Percentiles rank a stretch among this genome's conserved stretches.
Evolutionary conservation across 2,113 vertebrate species (phyloP).

Genomic region (Lonchura striata): DNA sequence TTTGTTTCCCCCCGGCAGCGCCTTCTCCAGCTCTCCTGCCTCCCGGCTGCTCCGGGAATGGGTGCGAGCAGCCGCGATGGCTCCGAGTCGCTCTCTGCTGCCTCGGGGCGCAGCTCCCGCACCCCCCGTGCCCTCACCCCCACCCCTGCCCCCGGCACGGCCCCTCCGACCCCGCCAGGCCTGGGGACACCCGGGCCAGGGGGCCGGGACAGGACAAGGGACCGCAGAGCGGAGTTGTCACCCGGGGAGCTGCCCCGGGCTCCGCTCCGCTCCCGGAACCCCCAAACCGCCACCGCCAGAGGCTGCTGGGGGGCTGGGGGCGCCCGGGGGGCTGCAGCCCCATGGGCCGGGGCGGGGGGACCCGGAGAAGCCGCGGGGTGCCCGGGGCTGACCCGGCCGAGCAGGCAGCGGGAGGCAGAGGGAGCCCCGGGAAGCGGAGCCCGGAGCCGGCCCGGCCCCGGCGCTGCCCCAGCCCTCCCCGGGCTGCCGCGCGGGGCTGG

Average conservation of each 20-base stretch:
- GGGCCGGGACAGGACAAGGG: neutral
- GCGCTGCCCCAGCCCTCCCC: neutral
- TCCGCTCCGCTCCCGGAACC: neutral
- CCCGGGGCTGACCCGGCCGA: neutral
- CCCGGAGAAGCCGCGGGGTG: neutral
- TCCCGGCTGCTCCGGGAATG: neutral
- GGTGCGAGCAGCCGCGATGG: neutral
- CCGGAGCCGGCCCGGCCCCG: neutral
- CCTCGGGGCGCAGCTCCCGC: neutral
- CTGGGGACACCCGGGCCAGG: neutral
- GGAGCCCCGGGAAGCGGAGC: neutral
- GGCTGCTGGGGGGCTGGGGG: neutral
- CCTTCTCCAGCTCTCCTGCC: neutral
- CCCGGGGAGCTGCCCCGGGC: neutral
- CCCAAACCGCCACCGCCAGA: neutral
- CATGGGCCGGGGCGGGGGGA: neutral
- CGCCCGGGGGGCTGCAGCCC: neutral
- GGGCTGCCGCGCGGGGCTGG: neutral
- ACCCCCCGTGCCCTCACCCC: neutral
- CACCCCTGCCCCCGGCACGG: too few species aligned
- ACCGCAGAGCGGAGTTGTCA: neutral
- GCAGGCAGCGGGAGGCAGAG: neutral
- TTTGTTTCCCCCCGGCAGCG: neutral
- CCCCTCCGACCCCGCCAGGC: accelerated
- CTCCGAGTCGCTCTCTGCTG: accelerated